Evolutionary conservation across 2,888 invertebrate genomes (phyloP).

Genomic region (Elysia crispata): DNA sequence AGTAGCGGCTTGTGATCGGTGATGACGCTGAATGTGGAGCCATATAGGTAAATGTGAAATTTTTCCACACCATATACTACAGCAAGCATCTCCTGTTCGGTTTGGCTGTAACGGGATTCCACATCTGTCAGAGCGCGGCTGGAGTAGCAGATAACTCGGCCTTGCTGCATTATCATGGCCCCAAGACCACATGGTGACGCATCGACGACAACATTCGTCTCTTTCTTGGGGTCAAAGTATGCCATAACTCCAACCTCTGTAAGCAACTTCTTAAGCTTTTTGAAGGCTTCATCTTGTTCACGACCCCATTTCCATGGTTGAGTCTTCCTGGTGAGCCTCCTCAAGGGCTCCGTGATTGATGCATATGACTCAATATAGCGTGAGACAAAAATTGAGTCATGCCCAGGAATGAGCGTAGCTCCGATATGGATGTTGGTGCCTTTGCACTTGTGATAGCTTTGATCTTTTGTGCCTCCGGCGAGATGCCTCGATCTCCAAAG

Average conservation of each 20-base stretch:
- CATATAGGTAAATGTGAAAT: constrained; percentile 63
- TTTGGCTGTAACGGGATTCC: constrained; percentile 61
- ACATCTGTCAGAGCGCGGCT: constrained; percentile 56
- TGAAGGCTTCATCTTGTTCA: constrained; percentile 50
- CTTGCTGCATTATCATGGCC: constrained; percentile 57
- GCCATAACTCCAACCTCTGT: constrained; percentile 51
- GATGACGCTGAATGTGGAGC: constrained; percentile 56
- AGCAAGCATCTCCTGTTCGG: constrained; percentile 61
- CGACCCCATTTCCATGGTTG: constrained; percentile 51
- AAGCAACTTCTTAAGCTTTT: constrained; percentile 54
- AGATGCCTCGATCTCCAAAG: constrained; percentile 1
- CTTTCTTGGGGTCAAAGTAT: constrained; percentile 54
- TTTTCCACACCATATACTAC: constrained; percentile 64
- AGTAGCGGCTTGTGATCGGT: constrained; percentile 67
- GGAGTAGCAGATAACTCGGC: constrained; percentile 55
- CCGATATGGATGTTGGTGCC: neutral
- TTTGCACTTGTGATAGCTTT: neutral
- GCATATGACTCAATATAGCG: constrained; percentile 18
- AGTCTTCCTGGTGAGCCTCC: constrained; percentile 42
- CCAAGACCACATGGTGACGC: constrained; percentile 60
- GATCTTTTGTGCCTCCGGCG: constrained; percentile 12
- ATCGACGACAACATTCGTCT: constrained; percentile 58
- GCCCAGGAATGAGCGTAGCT: constrained; percentile 25
- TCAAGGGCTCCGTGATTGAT: constrained; percentile 19
- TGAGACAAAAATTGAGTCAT: constrained; percentile 28